These are phyloP conservation scores for Dexiosoma caninum DNA, from an alignment of 2,888 invertebrate genomes.

Conservation along the genomic window DNA sequence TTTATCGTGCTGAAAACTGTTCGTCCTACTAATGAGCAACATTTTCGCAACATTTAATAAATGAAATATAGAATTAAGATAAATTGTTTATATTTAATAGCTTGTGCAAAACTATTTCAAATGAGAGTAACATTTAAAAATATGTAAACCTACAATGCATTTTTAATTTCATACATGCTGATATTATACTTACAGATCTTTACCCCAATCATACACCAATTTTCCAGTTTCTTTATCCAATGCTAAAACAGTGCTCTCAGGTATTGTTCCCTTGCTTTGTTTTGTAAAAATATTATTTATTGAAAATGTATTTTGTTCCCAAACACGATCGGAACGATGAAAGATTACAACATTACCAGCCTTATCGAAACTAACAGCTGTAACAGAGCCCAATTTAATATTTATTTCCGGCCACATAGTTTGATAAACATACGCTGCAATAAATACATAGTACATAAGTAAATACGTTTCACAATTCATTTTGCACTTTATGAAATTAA, in stretches of 20 bases:
- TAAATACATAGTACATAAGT: not conserved
- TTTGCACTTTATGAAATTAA: not conserved
- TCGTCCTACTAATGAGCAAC: too few species aligned
- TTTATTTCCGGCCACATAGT: slow-evolving; percentile 80
- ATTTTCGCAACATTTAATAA: too few species aligned
- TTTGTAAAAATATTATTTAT: slow-evolving; percentile 80
- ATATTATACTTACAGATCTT: slow-evolving; percentile 81
- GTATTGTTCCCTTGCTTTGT: slow-evolving; percentile 81
- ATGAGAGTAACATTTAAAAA: too few species aligned
- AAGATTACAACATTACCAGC: slow-evolving; percentile 88
- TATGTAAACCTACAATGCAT: too few species aligned
- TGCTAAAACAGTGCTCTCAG: slow-evolving; percentile 82
- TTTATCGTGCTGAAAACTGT: too few species aligned
- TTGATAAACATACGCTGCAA: slow-evolving; percentile 80
- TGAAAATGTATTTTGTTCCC: slow-evolving; percentile 82
- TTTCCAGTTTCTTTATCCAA: slow-evolving; percentile 82
- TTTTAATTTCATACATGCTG: too few species aligned
- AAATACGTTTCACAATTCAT: not conserved
- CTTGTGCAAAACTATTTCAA: too few species aligned
- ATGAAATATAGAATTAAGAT: too few species aligned
- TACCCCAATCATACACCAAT: slow-evolving; percentile 83
- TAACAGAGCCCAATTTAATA: slow-evolving; percentile 85
- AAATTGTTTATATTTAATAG: too few species aligned
- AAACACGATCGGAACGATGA: slow-evolving; percentile 85
- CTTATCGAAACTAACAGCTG: slow-evolving; percentile 87